These are phyloP conservation scores for Trichosurus vulpecula DNA, from an alignment of 2,797 vertebrate genomes.

Conservation along the genomic window DNA sequence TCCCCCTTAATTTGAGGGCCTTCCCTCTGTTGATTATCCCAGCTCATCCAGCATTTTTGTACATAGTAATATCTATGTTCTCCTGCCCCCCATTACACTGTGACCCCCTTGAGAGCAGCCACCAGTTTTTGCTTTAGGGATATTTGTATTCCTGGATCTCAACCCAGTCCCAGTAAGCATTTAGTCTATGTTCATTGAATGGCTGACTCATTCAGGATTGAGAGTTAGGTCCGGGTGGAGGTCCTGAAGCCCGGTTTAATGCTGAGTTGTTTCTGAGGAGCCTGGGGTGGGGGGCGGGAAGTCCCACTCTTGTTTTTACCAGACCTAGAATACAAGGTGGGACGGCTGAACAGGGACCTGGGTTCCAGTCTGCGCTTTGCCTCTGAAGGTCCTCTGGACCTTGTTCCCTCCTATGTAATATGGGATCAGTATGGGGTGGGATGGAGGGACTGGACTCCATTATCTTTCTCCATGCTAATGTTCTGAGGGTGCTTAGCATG, in stretches of 20 bases:
- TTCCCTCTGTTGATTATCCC: neutral
- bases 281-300: neutral
- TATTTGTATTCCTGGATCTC: neutral
- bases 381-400: neutral
- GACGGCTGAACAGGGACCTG: neutral
- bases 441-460: neutral
- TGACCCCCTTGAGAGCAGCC: neutral
- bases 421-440: neutral
- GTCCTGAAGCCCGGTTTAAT: neutral
- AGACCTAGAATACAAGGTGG: neutral
- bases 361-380: neutral
- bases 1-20: neutral
- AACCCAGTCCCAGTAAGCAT: neutral
- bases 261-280: neutral
- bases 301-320: neutral
- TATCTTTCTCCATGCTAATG: neutral
- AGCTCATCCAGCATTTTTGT: neutral
- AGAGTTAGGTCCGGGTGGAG: neutral
- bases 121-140: neutral
- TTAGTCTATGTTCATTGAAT: neutral
- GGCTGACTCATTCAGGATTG: neutral
- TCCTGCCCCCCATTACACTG: neutral
- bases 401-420: neutral
- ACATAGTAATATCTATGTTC: neutral
- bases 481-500: neutral